Evolutionary conservation across 53 echinoderm and acorn worm genomes (phyloP).

Genomic region (Zoroaster sp.): DNA sequence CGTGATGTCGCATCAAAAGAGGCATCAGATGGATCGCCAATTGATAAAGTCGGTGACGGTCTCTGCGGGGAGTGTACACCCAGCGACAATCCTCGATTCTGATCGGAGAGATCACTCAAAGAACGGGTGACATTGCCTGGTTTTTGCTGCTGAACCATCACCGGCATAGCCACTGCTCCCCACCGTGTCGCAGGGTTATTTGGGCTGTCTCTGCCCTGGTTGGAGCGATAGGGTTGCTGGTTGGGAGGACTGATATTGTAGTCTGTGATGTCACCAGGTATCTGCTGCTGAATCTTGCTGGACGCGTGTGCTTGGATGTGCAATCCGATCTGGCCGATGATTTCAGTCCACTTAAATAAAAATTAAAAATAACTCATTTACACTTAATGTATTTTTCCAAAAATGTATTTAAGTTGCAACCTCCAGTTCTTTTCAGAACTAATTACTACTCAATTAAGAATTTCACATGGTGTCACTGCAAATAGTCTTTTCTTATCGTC

Average conservation of each 20-base stretch:
- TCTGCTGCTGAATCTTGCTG: neutral
- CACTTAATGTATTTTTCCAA: no score
- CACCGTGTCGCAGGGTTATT: conserved; percentile 42
- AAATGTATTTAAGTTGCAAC: neutral
- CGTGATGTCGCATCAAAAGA: neutral
- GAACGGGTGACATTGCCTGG: neutral
- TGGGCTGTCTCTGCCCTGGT: conserved; percentile 21
- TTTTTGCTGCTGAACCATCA: no score
- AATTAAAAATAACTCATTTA: neutral
- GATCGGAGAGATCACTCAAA: neutral
- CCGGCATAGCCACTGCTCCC: conserved; percentile 27
- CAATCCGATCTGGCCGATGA: conserved; percentile 4
- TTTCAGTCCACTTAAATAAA: conserved; percentile 31
- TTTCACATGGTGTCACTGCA: neutral
- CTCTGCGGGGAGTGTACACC: neutral
- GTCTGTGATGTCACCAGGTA: conserved; percentile 7
- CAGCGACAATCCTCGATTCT: neutral
- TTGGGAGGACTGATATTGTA: neutral
- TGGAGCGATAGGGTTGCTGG: neutral
- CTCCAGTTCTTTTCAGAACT: neutral
- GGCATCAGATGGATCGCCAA: neutral
- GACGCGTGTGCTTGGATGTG: conserved; percentile 19
- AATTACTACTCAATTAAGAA: neutral
- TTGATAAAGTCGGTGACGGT: neutral
- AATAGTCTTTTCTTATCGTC: no score